Evolutionary conservation across 2,888 invertebrate species (phyloP).

Genomic region (Harpalus rufipes): DNA sequence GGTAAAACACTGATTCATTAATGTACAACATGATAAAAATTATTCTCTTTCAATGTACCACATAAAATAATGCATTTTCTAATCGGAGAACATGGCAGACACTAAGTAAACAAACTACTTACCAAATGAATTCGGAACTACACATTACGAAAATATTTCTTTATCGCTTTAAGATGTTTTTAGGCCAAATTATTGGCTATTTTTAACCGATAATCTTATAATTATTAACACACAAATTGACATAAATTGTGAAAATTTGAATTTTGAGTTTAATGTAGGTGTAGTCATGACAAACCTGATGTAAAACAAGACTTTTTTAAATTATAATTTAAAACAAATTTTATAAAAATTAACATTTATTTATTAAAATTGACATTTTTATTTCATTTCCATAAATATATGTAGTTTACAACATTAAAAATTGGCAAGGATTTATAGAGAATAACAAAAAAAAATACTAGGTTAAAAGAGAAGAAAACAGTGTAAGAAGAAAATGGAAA

Average conservation of each 20-base stretch:
- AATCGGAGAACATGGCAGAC: conserved; percentile 8
- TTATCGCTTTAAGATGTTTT: background rate
- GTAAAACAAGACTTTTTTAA: too few relatives aligned
- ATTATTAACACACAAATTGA: background rate
- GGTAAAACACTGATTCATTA: conserved; percentile 36
- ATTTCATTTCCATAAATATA: too few relatives aligned
- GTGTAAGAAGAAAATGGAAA: too few relatives aligned
- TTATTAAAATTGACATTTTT: too few relatives aligned
- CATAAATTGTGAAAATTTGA: too few relatives aligned
- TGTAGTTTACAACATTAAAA: too few relatives aligned
- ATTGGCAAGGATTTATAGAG: too few relatives aligned
- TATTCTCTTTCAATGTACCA: conserved; percentile 10
- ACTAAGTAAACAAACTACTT: conserved; percentile 1
- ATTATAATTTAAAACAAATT: too few relatives aligned
- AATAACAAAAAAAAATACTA: too few relatives aligned
- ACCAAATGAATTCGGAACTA: background rate
- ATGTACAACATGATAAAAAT: conserved; percentile 18
- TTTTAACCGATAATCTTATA: background rate
- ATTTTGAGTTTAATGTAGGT: too few relatives aligned
- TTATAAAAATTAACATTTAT: background rate
- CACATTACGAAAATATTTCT: background rate
- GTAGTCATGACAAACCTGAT: too few relatives aligned
- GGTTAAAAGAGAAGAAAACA: too few relatives aligned
- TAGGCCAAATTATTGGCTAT: conserved; percentile 4
- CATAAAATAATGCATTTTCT: conserved; percentile 7